Conservation (phyloP, 2,888 invertebrate species). For the Charanyca ferruginea region DNA sequence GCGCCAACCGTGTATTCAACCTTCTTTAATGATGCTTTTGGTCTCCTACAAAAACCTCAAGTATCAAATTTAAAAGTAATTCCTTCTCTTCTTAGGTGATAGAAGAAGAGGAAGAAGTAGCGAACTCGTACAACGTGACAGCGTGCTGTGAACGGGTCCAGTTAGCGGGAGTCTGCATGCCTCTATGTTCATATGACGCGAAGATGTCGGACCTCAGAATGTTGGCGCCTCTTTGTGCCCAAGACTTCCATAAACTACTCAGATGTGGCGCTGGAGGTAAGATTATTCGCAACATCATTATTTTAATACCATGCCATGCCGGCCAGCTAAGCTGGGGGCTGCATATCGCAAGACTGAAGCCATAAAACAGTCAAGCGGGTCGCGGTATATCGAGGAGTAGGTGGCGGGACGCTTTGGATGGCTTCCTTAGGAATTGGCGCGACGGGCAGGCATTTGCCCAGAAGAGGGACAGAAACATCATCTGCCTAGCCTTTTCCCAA, state of each 20-base stretch:
- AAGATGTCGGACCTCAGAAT: conserved; percentile 95
- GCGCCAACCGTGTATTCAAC: too few relatives aligned
- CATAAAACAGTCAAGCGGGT: too few relatives aligned
- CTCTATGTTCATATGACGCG: conserved; percentile 95
- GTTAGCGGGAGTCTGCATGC: conserved; percentile 93
- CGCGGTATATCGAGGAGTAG: too few relatives aligned
- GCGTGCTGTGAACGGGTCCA: conserved; percentile 94
- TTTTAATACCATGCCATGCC: neutral
- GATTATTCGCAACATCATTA: conserved; percentile 13
- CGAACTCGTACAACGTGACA: conserved; percentile 94
- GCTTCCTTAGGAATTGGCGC: too few relatives aligned
- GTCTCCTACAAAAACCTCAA: neutral
- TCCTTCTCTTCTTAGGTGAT: conserved; percentile 79
- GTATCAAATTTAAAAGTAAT: neutral
- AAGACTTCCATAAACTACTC: conserved; percentile 94
- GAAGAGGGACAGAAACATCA: too few relatives aligned
- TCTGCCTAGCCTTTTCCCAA: too few relatives aligned
- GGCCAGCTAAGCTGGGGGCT: too few relatives aligned
- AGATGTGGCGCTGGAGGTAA: conserved; percentile 92
- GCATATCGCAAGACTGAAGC: too few relatives aligned
- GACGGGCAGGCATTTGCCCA: too few relatives aligned
- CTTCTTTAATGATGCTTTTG: neutral
- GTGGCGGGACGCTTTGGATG: too few relatives aligned
- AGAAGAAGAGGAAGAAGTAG: conserved; percentile 91
- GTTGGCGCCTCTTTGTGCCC: conserved; percentile 94